Conservation (phyloP, 2,888 invertebrate genomes). For the Macrophya annulata region DNA sequence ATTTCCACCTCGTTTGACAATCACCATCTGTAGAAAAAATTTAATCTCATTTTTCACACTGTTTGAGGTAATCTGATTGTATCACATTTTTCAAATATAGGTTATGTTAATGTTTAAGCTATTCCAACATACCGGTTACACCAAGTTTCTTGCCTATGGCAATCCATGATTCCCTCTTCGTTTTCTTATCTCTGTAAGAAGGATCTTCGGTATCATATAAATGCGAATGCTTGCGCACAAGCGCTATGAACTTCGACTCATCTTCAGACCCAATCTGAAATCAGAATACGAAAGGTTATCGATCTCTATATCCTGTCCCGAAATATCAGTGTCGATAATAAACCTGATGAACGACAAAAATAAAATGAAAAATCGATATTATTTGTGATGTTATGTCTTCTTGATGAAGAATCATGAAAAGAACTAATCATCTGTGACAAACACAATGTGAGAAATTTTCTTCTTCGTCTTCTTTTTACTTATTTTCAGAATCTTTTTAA, state of each 20-base stretch:
- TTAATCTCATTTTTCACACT: background rate
- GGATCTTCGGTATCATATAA: background rate
- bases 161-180: background rate
- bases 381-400: background rate
- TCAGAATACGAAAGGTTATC: background rate
- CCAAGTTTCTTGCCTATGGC: background rate
- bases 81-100: too few species aligned
- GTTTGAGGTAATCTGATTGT: background rate
- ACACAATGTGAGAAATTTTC: background rate
- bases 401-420: background rate
- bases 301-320: background rate
- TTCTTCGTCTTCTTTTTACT: too few species aligned
- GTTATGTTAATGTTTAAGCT: background rate
- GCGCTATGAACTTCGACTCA: background rate
- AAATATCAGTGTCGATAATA: background rate
- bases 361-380: background rate
- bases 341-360: too few species aligned
- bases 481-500: too few species aligned
- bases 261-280: background rate
- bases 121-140: slow-evolving; percentile 1
- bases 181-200: background rate
- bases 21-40: background rate
- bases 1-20: background rate
- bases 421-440: too few species aligned
- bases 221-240: background rate